Percentiles rank a stretch among this genome's conserved stretches.
These are phyloP conservation scores for Tangara arthus DNA, from an alignment of 2,797 vertebrate species.

Conservation along the genomic window DNA sequence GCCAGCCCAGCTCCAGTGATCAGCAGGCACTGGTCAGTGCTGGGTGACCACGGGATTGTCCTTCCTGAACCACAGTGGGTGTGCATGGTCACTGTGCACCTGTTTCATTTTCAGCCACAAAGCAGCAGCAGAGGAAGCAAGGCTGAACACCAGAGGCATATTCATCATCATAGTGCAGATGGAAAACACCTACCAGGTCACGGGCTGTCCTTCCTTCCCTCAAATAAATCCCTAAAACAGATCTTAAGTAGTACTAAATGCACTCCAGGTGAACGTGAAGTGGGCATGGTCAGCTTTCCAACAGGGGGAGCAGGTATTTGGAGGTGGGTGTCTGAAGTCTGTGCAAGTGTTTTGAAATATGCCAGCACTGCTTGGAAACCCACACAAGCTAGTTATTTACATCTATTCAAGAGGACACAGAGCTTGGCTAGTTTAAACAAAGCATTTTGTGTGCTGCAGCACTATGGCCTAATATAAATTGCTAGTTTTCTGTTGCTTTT, in stretches of 20 bases:
- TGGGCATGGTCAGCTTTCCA: not conserved
- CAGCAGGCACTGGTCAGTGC: not conserved
- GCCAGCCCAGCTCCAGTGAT: not conserved
- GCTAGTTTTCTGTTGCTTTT: slow-evolving; percentile 25
- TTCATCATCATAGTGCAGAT: not conserved
- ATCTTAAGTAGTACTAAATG: not conserved
- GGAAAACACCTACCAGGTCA: not conserved
- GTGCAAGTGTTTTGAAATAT: slow-evolving; percentile 11
- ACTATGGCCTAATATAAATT: slow-evolving; percentile 5
- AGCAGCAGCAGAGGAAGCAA: not conserved
- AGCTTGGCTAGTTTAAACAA: slow-evolving; percentile 24
- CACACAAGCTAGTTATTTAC: not conserved
- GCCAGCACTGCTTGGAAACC: not conserved
- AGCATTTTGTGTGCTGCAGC: slow-evolving; percentile 9
- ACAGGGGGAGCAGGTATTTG: not conserved
- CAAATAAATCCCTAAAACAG: not conserved
- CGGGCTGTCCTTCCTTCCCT: not conserved
- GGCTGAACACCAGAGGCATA: not conserved
- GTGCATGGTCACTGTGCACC: not conserved
- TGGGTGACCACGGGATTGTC: not conserved
- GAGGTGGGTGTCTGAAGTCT: not conserved
- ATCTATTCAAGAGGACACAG: not conserved
- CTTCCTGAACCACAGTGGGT: not conserved
- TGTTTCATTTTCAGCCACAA: not conserved
- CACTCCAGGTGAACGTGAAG: not conserved